Evolutionary conservation across 1,140 invertebrate species (phyloP).

Genomic region (Nymphalis io): DNA sequence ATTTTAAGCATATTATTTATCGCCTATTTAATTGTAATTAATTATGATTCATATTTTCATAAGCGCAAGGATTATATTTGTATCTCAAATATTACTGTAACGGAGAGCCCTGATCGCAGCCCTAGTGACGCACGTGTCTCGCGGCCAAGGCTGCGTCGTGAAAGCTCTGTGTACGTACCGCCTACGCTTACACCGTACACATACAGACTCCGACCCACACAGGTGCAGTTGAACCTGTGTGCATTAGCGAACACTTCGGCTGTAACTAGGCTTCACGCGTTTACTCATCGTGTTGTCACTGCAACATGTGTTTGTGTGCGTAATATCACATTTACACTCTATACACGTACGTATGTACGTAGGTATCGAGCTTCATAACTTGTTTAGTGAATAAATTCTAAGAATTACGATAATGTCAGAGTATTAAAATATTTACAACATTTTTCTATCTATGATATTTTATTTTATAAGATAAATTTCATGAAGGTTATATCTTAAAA

Average conservation of each 20-base stretch:
- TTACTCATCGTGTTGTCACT: constrained; percentile 47
- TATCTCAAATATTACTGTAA: constrained; percentile 13
- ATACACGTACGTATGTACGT: constrained; percentile 35
- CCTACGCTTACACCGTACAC: constrained; percentile 54
- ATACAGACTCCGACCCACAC: constrained; percentile 45
- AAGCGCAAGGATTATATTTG: neutral
- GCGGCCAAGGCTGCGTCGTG: constrained; percentile 77
- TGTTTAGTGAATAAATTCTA: constrained; percentile 73
- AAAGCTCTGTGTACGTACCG: constrained; percentile 72
- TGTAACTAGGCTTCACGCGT: constrained; percentile 46
- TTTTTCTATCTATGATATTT: constrained; percentile 34
- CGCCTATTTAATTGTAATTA: neutral
- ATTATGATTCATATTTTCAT: neutral
- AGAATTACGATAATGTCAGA: constrained; percentile 64
- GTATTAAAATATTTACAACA: constrained; percentile 40
- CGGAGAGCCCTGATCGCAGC: constrained; percentile 41
- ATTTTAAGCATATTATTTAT: too few species aligned
- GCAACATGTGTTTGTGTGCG: constrained; percentile 38
- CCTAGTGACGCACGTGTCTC: constrained; percentile 75
- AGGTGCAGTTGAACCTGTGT: constrained; percentile 28
- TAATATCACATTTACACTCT: constrained; percentile 31
- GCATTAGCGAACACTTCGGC: constrained; percentile 23
- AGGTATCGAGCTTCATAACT: constrained; percentile 61
- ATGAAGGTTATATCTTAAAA: neutral
- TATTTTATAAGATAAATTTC: neutral